phyloP scores from a whole-genome alignment of 2,797 vertebrate genomes.

The Cynopterus sphinx region DNA sequence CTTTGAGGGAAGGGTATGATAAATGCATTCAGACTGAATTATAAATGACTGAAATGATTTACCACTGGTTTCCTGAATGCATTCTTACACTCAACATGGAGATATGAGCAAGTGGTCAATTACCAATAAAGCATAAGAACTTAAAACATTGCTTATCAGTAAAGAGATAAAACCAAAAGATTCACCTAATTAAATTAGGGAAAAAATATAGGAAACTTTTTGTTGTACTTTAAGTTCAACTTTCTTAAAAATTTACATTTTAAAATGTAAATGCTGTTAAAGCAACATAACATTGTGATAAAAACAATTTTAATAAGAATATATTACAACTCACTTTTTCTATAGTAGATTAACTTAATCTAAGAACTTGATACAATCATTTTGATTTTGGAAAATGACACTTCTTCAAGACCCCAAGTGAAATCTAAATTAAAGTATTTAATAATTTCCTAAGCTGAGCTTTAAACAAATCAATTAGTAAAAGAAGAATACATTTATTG shows the following conservation, averaged over 20 bases:
- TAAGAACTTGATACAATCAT: background rate
- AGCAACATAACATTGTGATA: background rate
- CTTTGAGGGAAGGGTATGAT: background rate
- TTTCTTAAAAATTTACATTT: background rate
- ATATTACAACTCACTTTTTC: background rate
- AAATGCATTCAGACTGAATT: background rate
- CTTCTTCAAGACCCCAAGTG: background rate
- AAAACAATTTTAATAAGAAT: background rate
- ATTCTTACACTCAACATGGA: background rate
- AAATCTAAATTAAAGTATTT: background rate
- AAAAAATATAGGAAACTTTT: background rate
- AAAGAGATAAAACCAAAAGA: background rate
- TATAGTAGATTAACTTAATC: background rate
- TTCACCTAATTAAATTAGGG: background rate
- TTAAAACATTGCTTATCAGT: background rate
- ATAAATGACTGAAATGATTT: background rate
- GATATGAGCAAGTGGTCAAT: background rate
- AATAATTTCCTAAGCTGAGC: background rate
- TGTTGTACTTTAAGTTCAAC: background rate
- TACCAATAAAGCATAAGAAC: background rate
- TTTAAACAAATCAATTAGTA: background rate
- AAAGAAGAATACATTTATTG: background rate
- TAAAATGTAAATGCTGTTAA: background rate
- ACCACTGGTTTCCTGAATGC: background rate
- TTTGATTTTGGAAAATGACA: background rate